Percentiles rank a stretch among this genome's conserved stretches.
Conservation (phyloP, 2,113 vertebrate genomes). For the Arizona elegans region DNA sequence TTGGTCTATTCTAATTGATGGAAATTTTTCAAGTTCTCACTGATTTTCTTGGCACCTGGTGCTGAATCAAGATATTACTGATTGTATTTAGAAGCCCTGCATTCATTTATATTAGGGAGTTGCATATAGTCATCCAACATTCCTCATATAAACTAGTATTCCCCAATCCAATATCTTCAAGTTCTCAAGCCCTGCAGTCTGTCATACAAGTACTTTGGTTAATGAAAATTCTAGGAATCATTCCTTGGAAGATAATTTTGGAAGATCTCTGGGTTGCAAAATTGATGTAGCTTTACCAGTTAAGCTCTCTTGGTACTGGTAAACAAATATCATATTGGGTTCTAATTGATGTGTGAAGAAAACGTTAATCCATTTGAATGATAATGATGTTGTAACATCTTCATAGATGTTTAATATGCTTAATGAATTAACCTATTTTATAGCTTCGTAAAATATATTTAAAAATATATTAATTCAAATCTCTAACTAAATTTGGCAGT, state of each 20-base stretch:
- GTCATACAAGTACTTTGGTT: too few relatives aligned
- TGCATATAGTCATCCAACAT: too few relatives aligned
- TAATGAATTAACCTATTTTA: neutral
- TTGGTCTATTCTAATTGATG: too few relatives aligned
- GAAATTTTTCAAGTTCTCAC: neutral
- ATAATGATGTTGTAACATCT: too few relatives aligned
- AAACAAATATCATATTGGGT: neutral
- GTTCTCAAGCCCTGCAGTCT: too few relatives aligned
- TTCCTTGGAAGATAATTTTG: too few relatives aligned
- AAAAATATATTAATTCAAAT: neutral
- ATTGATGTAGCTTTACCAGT: neutral
- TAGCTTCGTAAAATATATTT: neutral
- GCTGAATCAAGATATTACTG: neutral
- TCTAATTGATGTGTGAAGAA: constrained; percentile 12
- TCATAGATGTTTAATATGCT: neutral
- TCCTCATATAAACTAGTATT: too few relatives aligned
- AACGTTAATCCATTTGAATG: neutral
- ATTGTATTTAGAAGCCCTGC: neutral
- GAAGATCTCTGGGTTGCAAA: too few relatives aligned
- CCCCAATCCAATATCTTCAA: too few relatives aligned
- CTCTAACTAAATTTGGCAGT: neutral
- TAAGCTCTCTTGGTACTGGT: neutral
- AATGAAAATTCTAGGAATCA: too few relatives aligned
- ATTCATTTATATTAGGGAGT: neutral
- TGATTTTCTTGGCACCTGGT: neutral